Conservation (phyloP, 2,888 invertebrate genomes). For the Xylota segnis region DNA sequence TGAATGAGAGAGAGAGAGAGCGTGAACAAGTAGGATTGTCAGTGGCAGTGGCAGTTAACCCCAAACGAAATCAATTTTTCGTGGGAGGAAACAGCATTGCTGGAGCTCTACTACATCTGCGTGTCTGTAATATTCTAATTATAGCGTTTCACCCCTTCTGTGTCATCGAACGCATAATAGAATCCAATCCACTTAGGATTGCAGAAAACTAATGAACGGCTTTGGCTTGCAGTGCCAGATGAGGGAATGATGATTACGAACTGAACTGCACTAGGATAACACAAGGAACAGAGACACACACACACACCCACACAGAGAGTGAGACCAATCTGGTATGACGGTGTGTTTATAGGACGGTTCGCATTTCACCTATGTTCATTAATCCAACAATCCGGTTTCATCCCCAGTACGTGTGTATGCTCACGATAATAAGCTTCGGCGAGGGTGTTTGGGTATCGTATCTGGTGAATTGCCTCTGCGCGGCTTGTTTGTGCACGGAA, state of each 20-base stretch:
- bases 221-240: conserved; percentile 10
- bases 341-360: conserved; percentile 41
- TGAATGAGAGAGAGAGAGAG: too few relatives aligned
- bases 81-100: neutral
- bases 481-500: conserved; percentile 59
- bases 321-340: conserved; percentile 19
- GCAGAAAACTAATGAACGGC: conserved; percentile 68
- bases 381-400: conserved; percentile 72
- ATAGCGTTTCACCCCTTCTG: conserved; percentile 13
- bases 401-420: conserved; percentile 70
- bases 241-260: conserved; percentile 24
- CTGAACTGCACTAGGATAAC: conserved; percentile 27
- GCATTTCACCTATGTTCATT: conserved; percentile 70
- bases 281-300: conserved; percentile 50
- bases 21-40: neutral
- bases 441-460: neutral
- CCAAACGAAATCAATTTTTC: conserved; percentile 35
- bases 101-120: neutral
- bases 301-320: conserved; percentile 10
- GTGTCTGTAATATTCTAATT: conserved; percentile 56
- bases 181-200: conserved; percentile 65
- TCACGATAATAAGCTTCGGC: conserved; percentile 72
- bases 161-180: conserved; percentile 37
- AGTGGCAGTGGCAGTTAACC: conserved; percentile 6
- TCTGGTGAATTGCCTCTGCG: conserved; percentile 40